Evolutionary conservation across 2,113 vertebrate genomes (phyloP), one percentile per base, ranked within the genome.

Genomic region (Eulemur rufifrons): DNA sequence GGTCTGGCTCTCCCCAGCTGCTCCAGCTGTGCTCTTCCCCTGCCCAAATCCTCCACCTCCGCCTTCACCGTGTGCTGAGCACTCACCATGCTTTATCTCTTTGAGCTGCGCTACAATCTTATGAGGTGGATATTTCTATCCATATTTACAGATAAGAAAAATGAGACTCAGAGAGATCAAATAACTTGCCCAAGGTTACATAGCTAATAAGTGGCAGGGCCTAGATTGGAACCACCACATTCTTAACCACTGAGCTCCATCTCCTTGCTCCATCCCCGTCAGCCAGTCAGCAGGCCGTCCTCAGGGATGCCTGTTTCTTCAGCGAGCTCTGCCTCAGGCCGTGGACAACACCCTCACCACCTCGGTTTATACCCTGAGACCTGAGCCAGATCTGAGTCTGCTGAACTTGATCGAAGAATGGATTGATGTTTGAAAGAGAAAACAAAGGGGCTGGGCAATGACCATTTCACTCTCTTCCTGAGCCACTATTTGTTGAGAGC

Each of bases 131-230:
- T 94, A 77, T 95, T 91, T 86, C 91, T 87, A 84, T 39, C 42
- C 81, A 52, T 32, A 74, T 63, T 87, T 66, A 91, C 18, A 94
- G 68, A 91, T 91, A 86, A 95, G 80, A 78, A 95, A 93, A 83
- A 82, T 63, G n/a, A 87, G 29, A 83, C 52, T 63, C 69, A 18
- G 37, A 56, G 18, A 74, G 63, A 89, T 83, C 74, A 50, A 92
- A 81, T 89, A 77, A 90, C 32, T 86, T 83, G 37, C 59, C 64
- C 39, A 82, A 63, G 50, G 66, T 54, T 34, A 63, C 29, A 45
- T 18, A 76, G n/a, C 86, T 71, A 74, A 2, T 77, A 78, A 85
- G 50, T 42, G 69, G 17, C 17, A 42, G 42, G 32, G 50, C 37
- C 27, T 61, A 32, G 56, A 68, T 74, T 92, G 89, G 74, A 89